Percentiles rank a stretch among this genome's conserved stretches.
Conservation (phyloP, 2,888 invertebrate genomes). For the Luperina testacea region DNA sequence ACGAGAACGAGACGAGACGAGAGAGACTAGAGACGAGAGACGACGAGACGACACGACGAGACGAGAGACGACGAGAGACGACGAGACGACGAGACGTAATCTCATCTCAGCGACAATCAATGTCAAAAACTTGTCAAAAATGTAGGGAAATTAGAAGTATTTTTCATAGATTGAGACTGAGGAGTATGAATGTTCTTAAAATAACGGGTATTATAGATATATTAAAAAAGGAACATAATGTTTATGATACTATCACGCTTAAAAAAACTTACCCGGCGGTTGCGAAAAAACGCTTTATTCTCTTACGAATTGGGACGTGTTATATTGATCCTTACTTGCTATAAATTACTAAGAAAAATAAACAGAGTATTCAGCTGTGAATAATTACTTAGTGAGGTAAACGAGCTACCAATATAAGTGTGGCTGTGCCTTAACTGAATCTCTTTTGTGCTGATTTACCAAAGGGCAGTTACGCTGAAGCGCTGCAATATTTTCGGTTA, state of each 20-base stretch:
- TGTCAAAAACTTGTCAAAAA: background rate
- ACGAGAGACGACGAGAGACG: too few species aligned
- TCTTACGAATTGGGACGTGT: background rate
- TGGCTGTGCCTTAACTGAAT: constrained; percentile 48
- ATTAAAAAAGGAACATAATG: background rate
- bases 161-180: background rate
- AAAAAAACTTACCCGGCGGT: background rate
- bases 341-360: too few species aligned
- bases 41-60: too few species aligned
- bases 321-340: background rate
- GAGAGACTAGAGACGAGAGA: too few species aligned
- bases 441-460: constrained; percentile 49
- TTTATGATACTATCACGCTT: background rate
- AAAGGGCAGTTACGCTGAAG: constrained; percentile 44
- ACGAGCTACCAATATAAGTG: background rate
- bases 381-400: background rate
- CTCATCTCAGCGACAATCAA: background rate
- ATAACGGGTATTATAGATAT: background rate
- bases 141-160: background rate
- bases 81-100: too few species aligned
- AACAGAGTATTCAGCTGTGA: background rate
- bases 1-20: too few species aligned
- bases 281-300: background rate
- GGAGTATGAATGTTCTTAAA: background rate
- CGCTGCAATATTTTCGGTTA: constrained; percentile 26